Percentiles rank a stretch among this genome's conserved stretches.
These are phyloP conservation scores for Aspidiotus rigidus DNA, from an alignment of 2,888 invertebrate species.

Conservation along the genomic window DNA sequence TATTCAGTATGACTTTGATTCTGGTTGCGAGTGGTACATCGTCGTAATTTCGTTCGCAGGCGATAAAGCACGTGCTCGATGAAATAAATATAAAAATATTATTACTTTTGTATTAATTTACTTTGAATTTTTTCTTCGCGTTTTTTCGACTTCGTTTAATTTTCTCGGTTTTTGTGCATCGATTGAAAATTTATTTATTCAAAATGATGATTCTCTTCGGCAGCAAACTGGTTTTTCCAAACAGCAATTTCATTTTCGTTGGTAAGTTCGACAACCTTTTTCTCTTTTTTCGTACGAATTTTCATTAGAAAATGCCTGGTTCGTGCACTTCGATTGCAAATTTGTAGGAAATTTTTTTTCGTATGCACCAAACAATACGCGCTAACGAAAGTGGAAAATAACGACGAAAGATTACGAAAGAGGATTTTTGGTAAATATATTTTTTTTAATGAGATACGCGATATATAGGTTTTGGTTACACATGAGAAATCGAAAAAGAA, in stretches of 20 bases:
- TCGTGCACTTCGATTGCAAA: no score
- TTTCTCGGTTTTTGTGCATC: conserved; percentile 1
- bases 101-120: neutral
- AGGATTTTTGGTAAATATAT: no score
- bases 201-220: conserved; percentile 9
- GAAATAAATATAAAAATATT: neutral
- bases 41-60: conserved; percentile 15
- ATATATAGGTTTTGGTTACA: no score
- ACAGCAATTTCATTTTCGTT: conserved; percentile 11
- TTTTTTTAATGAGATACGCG: no score
- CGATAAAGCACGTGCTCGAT: conserved; percentile 25
- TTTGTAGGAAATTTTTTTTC: no score
- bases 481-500: no score
- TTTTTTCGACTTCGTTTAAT: neutral
- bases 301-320: no score
- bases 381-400: no score
- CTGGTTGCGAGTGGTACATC: neutral
- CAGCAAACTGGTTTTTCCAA: conserved; percentile 2
- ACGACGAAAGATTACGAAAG: no score
- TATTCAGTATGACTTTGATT: neutral
- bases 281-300: conserved; percentile 3
- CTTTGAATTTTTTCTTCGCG: neutral
- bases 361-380: no score
- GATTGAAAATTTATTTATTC: neutral
- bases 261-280: conserved; percentile 13